Conservation (phyloP, 2,797 vertebrate species). For the Neomorphus geoffroyi region DNA sequence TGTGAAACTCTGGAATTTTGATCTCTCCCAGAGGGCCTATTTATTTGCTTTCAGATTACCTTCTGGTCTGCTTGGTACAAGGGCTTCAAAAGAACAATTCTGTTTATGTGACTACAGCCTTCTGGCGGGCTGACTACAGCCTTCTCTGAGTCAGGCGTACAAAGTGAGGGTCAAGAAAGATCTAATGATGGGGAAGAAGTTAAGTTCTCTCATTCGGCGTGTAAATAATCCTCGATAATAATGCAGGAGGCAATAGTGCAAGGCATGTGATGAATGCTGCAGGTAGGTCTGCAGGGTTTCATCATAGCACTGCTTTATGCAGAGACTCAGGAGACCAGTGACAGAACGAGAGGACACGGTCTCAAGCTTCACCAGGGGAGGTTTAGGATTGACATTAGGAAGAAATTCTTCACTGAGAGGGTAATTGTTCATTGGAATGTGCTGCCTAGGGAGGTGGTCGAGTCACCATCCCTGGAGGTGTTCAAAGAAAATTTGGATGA, state of each 20-base stretch:
- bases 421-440: too few species aligned
- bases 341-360: too few species aligned
- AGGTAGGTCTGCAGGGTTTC: neutral
- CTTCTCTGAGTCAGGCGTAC: neutral
- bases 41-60: neutral
- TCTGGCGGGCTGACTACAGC: neutral
- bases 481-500: too few species aligned
- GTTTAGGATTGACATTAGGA: too few species aligned
- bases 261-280: neutral
- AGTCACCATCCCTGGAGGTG: too few species aligned
- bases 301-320: neutral
- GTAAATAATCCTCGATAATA: neutral
- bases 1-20: neutral
- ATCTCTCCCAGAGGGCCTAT: neutral
- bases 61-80: neutral
- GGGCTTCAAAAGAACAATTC: neutral
- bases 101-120: neutral
- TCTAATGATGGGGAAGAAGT: neutral
- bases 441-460: too few species aligned
- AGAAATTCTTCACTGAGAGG: too few species aligned
- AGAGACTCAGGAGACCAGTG: too few species aligned
- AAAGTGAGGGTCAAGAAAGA: neutral
- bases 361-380: too few species aligned
- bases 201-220: neutral
- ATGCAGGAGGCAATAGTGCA: neutral